Evolutionary conservation across 2,797 vertebrate species (phyloP), one percentile per base, ranked within the genome.

Genomic region (Epinephelus coioides): DNA sequence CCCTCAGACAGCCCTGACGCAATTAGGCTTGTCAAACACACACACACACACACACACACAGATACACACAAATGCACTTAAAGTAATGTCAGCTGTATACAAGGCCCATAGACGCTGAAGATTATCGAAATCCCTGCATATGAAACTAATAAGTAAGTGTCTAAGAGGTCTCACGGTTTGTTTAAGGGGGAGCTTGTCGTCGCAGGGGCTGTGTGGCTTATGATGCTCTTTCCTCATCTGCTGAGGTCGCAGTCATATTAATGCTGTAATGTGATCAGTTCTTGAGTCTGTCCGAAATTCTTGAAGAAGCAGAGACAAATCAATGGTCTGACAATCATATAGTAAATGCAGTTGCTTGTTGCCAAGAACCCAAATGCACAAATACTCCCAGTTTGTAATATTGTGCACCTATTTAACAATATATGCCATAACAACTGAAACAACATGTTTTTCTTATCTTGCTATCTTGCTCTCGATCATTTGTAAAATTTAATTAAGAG

Each of bases 1-100:
- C 87, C 83, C 87, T 85, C 80, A 86, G 88, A 91, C 84, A 82
- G 86, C 79, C 88, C 74, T 73, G 81, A 87, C 53, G 69, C 90
- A 92, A 88, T 94, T 90, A 90, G 85, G 71, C 88, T 82, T 46
- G 38, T 92, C 86, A 70, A 71, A 86, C 78, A 46, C 66, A 30
- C 51, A 65, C 23, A 64, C 51, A 59, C 72, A 49, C 69, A 73
- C 56, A 72, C 69, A 34, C 25, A 25, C 25, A 25, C 0, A 27
- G 9, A 63, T 14, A 61, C 44, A 76, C 13, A 11, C 15, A 12
- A 47, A 54, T 57, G 56, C 69, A 79, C 74, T 71, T 80, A 87
- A 78, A 82, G 75, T 84, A 82, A 89, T 82, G 68, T 79, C 53
- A 73, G 69, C 86, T 84, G 56, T 81, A 78, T 84, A 69, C 80